Evolutionary conservation across 2,888 invertebrate genomes (phyloP).

Genomic region (Rotaria macrura): DNA sequence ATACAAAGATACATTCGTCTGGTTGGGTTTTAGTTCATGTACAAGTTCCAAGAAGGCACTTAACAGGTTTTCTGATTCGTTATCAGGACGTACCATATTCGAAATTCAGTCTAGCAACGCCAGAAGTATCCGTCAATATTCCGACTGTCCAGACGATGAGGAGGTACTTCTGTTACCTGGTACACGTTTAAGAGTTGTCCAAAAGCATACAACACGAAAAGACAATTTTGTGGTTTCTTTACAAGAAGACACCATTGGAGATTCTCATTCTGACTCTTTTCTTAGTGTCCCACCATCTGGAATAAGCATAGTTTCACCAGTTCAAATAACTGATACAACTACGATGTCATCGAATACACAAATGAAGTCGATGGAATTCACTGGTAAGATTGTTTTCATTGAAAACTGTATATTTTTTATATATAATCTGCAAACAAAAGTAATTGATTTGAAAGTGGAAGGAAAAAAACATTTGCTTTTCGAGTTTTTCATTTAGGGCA

Average conservation of each 20-base stretch:
- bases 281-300: not conserved
- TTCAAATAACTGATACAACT: no score
- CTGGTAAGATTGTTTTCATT: no score
- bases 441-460: no score
- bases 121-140: not conserved
- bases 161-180: not conserved
- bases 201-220: not conserved
- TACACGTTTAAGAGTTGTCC: not conserved
- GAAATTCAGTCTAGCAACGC: not conserved
- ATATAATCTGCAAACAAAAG: no score
- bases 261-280: not conserved
- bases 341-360: no score
- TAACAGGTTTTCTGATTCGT: not conserved
- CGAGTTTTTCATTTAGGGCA: no score
- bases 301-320: not conserved
- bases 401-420: no score
- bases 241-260: not conserved
- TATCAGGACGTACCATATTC: not conserved
- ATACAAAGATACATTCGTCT: not conserved
- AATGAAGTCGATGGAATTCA: no score
- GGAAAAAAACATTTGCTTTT: no score
- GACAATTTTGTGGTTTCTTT: not conserved
- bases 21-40: not conserved
- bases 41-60: not conserved
- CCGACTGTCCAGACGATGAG: not conserved